Evolutionary conservation across 2,113 vertebrate species (phyloP), one percentile per base, ranked within the genome.

Genomic region (Elaphurus davidianus): DNA sequence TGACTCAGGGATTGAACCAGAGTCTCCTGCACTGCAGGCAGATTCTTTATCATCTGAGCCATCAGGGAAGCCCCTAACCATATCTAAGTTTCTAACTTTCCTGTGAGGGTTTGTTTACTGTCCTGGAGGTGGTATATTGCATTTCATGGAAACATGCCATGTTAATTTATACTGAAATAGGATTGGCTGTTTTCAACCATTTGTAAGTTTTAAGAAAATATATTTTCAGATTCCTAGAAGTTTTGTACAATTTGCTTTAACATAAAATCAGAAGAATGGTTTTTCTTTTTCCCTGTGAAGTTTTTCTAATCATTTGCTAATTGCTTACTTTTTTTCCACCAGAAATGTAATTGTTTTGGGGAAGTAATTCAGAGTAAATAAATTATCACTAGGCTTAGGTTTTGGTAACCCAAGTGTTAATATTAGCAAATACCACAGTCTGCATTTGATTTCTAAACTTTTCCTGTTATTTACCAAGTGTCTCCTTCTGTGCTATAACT

Each of bases 381-480:
- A 97, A 87, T 79, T 83, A 55, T 79, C 52, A 60, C 13, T 33
- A 78, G 19, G 15, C 30, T 33, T 93, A 9, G 25, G 14, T 85
- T 98, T 95, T 96, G 57, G 94, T 74, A 96, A 76, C 54, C 47
- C 86, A 98, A 97, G 88, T 74, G 98, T 99, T 98, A 98, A 92
- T 5, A 1, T 93, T 85, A 91, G 87, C 45, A 97, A 98, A 98
- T 96, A 94, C 96, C 83, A 88, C 97, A 98, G 97, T 98, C 97
- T 98, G 91, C 86, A 97, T 97, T 98, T 98, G 91, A 98, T 98
- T 98, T 98, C 88, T 98, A 85, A 96, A 74, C 64, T 79, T 98
- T 98, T 99, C 98, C 97, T 99, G 95, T 98, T 98, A 98, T 97
- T 99, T 99, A 98, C 97, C 90, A 98, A 98, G 94, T 96, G 52